Conservation (phyloP, 1,140 invertebrate genomes). For the Trichonephila clavata region DNA sequence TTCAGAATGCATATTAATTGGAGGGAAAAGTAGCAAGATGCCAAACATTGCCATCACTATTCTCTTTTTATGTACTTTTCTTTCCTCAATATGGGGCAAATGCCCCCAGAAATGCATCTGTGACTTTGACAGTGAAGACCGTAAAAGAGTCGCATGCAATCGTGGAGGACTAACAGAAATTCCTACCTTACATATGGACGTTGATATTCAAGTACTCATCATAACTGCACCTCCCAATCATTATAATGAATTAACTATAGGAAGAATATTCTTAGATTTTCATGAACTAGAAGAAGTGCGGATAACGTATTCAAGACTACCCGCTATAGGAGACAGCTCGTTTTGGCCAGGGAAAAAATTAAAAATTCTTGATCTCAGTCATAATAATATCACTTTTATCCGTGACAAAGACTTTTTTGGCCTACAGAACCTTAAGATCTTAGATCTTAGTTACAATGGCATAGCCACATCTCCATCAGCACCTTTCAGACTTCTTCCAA, state of each 20-base stretch:
- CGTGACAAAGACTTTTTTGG: constrained; percentile 81
- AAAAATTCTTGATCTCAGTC: constrained; percentile 86
- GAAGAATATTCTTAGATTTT: constrained; percentile 87
- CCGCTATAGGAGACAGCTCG: constrained; percentile 88
- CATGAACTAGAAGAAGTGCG: constrained; percentile 87
- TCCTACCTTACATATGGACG: constrained; percentile 84
- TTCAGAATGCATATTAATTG: constrained; percentile 17
- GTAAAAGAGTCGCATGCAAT: constrained; percentile 81
- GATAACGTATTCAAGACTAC: constrained; percentile 88
- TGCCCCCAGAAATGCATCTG: constrained; percentile 80
- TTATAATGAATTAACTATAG: constrained; percentile 87
- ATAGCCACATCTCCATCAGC: constrained; percentile 85
- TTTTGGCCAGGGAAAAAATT: constrained; percentile 88
- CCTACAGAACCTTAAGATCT: constrained; percentile 81
- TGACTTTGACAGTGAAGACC: constrained; percentile 78
- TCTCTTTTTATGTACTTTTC: not conserved
- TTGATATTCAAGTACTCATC: constrained; percentile 85
- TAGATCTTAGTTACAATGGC: constrained; percentile 82
- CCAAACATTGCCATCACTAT: not conserved
- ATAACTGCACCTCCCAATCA: constrained; percentile 86
- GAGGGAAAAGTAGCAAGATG: constrained; percentile 42
- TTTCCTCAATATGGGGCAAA: constrained; percentile 22
- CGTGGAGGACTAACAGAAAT: constrained; percentile 85
- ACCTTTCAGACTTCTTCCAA: constrained; percentile 86
- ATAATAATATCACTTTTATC: constrained; percentile 89